A percentile compares a stretch with the other conserved stretches of the same genome.
phyloP scores from a whole-genome alignment of 1,140 invertebrate species.

The Bacillus rossius region DNA sequence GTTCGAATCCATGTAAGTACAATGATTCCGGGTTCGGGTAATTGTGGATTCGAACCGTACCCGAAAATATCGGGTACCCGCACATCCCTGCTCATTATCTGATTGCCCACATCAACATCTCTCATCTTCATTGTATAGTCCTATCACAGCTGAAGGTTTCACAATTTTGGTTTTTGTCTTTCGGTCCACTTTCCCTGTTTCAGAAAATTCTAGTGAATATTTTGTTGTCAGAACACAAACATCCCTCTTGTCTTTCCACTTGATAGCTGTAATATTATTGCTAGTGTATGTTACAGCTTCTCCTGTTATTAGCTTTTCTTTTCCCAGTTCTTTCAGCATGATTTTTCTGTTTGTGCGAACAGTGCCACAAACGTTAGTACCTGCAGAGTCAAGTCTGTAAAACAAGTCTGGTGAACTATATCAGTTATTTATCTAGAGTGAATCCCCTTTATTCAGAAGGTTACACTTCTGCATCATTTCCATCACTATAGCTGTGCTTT shows the following conservation, averaged over 20 bases:
- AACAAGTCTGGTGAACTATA: slow-evolving; percentile 10
- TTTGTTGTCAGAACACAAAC: background rate
- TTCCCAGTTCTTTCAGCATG: slow-evolving; percentile 21
- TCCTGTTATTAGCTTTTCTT: slow-evolving; percentile 20
- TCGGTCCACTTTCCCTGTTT: background rate
- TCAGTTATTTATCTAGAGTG: slow-evolving; percentile 7
- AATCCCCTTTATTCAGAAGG: too few species aligned
- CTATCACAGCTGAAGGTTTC: slow-evolving; percentile 21
- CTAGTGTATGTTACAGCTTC: slow-evolving; percentile 16
- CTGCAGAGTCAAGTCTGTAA: slow-evolving; percentile 8
- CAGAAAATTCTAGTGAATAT: background rate
- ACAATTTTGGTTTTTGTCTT: slow-evolving; percentile 13
- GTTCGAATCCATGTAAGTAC: too few species aligned
- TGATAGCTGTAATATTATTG: slow-evolving; percentile 18
- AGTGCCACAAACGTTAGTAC: slow-evolving; percentile 15
- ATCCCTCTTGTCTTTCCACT: slow-evolving; percentile 20
- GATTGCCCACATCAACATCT: slow-evolving; percentile 20
- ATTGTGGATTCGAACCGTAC: too few species aligned
- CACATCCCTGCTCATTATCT: slow-evolving; percentile 20
- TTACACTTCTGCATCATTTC: slow-evolving; percentile 2
- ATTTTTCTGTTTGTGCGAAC: slow-evolving; percentile 21
- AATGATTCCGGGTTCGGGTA: too few species aligned
- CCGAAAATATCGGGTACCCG: too few species aligned
- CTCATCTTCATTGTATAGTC: slow-evolving; percentile 23
- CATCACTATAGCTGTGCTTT: background rate